Base-by-base conservation (phyloP, 2,797 vertebrate species). In the Tragelaphus eurycerus region DNA sequence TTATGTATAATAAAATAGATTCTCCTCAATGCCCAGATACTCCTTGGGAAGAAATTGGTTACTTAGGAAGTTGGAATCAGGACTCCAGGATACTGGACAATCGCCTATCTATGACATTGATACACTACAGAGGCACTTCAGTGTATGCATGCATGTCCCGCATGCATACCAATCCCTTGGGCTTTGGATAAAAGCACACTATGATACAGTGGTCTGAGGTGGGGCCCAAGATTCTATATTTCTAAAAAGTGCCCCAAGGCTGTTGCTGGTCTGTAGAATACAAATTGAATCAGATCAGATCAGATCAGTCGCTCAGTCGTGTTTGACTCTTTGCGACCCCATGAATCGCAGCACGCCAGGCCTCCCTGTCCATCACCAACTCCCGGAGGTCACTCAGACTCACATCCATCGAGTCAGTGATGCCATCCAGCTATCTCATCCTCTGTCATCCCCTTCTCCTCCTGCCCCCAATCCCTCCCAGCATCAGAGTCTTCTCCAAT, bases 1-100 rank as follows among this genome's bases (percentile, higher is more conserved):
- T 93, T 62, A 92, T 76, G 34, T 38, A 23, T 67, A 82, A 62
- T 25, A 86, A 92, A 50, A 87, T 38, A 19, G 14, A 71, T 74
- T 90, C 15, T 83, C 6, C 31, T 85, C 27, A 43, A 55, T 85
- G 50, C 11, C 50, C 79, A 95, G 23, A 34, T 90, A 81, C 60
- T 81, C 43, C 7, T 91, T 71, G 31, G 29, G 78, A n/a, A 79
- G 31, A 55, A 85, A 76, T n/a, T 74, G 29, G 27, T 85, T 87
- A 12, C 84, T 67, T 34, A 89, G 74, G 11, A 86, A 34, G 19
- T 4, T 78, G 87, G 43, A 95, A 83, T 19, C 17, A 93, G 79
- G 55, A 74, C 48, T 82, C 48, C 4, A 7, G 8, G 7, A 62
- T 17, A 52, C 4, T 79, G 62, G 46, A 34, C n/a, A 91, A 85